phyloP scores from a whole-genome alignment of 2,888 invertebrate genomes.

The Caenorhabditis sinica region DNA sequence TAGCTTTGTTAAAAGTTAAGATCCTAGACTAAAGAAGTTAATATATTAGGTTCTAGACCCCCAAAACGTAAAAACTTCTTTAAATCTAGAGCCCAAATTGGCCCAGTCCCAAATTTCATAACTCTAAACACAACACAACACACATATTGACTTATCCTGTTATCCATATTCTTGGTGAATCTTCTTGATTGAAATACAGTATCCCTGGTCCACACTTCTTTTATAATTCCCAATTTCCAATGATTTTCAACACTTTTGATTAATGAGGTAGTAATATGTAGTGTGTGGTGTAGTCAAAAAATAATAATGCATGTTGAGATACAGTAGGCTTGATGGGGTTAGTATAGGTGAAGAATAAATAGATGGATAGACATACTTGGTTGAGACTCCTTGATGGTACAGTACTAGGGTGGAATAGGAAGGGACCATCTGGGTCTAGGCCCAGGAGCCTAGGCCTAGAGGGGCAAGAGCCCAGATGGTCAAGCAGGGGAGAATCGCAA shows the following conservation, averaged over 20 bases:
- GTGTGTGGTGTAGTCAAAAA: background rate
- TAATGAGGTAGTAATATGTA: background rate
- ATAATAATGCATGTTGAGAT: background rate
- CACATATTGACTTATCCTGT: background rate
- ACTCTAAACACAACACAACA: background rate
- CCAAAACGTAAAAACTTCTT: too few relatives aligned
- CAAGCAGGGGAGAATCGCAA: too few relatives aligned
- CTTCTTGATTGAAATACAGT: background rate
- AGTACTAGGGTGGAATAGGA: constrained; percentile 8
- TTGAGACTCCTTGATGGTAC: constrained; percentile 13
- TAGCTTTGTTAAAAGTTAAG: too few relatives aligned
- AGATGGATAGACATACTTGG: background rate
- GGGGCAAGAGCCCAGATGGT: background rate
- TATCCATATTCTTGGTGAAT: background rate
- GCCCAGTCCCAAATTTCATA: background rate
- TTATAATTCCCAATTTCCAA: background rate
- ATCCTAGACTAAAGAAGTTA: too few relatives aligned
- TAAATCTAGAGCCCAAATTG: too few relatives aligned
- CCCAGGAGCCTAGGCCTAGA: background rate
- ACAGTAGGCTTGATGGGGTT: background rate
- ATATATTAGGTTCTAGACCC: too few relatives aligned
- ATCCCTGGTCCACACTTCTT: background rate
- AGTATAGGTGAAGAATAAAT: background rate
- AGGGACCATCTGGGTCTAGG: background rate
- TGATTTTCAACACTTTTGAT: background rate